A percentile compares a stretch with the other conserved stretches of the same genome.
These are phyloP conservation scores for Vimba vimba DNA, from an alignment of 2,113 vertebrate species.

Conservation along the genomic window DNA sequence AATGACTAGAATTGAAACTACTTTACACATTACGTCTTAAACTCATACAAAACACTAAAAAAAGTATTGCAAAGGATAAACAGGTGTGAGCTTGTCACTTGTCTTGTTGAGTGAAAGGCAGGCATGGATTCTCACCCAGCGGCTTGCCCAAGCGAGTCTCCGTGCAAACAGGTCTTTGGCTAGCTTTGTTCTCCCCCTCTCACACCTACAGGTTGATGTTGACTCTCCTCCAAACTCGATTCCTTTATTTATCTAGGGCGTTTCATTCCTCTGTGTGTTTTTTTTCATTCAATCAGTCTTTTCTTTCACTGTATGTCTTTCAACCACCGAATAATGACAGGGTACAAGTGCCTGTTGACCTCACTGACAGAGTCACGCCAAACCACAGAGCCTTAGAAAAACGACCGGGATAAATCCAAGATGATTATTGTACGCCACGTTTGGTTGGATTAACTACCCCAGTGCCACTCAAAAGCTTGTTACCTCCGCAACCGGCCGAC, in stretches of 20 bases:
- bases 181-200: slow-evolving; percentile 49
- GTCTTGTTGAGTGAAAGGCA: slow-evolving; percentile 49
- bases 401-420: slow-evolving; percentile 42
- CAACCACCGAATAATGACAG: slow-evolving; percentile 55
- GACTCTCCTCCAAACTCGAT: slow-evolving; percentile 52
- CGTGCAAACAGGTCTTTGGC: slow-evolving; percentile 48
- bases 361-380: slow-evolving; percentile 49
- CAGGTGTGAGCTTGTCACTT: slow-evolving; percentile 54
- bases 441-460: slow-evolving; percentile 47
- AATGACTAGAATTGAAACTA: neutral
- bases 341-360: slow-evolving; percentile 63
- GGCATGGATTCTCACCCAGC: slow-evolving; percentile 37
- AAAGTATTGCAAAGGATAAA: neutral
- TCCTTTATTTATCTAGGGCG: slow-evolving; percentile 60
- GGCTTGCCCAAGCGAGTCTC: slow-evolving; percentile 58
- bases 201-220: slow-evolving; percentile 56
- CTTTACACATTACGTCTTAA: slow-evolving; percentile 38
- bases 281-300: slow-evolving; percentile 44
- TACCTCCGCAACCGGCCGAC: slow-evolving; percentile 1
- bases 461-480: slow-evolving; percentile 49
- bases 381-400: slow-evolving; percentile 55
- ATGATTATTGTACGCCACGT: slow-evolving; percentile 44
- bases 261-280: slow-evolving; percentile 44
- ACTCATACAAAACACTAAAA: slow-evolving; percentile 5
- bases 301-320: slow-evolving; percentile 57